Evolutionary conservation across 2,113 vertebrate genomes (phyloP).

Genomic region (Jacana jacana): DNA sequence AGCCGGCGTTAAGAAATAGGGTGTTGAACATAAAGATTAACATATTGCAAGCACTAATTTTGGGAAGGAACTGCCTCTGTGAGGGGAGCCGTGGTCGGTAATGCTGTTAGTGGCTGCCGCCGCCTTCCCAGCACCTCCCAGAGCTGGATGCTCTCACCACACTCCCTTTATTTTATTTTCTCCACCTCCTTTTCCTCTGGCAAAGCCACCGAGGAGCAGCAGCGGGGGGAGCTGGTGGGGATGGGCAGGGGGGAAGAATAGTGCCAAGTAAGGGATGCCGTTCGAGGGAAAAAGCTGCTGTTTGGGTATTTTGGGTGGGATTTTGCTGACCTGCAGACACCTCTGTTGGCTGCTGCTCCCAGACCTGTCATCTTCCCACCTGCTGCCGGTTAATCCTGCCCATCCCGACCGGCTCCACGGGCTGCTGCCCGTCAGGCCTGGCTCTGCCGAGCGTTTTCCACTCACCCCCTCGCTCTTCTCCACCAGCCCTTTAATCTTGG

Average conservation of each 20-base stretch:
- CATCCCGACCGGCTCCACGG: not conserved
- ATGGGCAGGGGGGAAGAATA: not conserved
- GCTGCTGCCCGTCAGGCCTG: not conserved
- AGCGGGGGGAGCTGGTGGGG: too few species aligned
- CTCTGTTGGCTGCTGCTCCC: not conserved
- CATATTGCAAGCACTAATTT: not conserved
- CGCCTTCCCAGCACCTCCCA: not conserved
- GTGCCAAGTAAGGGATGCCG: not conserved
- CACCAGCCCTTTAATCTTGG: conserved; percentile 64
- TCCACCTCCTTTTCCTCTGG: not conserved
- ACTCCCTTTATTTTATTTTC: not conserved
- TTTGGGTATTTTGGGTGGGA: not conserved
- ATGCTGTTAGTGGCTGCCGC: not conserved
- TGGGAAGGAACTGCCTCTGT: not conserved
- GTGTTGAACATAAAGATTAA: not conserved
- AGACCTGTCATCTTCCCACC: conserved; percentile 52
- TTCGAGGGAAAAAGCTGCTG: not conserved
- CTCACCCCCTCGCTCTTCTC: not conserved
- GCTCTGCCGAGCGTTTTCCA: not conserved
- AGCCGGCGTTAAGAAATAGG: not conserved
- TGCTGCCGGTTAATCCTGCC: conserved; percentile 49
- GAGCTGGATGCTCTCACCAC: not conserved
- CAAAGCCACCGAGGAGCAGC: not conserved
- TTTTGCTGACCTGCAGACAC: conserved; percentile 3
- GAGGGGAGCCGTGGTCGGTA: not conserved